phyloP scores from a whole-genome alignment of 2,888 invertebrate species.

The Lycia hirtaria region DNA sequence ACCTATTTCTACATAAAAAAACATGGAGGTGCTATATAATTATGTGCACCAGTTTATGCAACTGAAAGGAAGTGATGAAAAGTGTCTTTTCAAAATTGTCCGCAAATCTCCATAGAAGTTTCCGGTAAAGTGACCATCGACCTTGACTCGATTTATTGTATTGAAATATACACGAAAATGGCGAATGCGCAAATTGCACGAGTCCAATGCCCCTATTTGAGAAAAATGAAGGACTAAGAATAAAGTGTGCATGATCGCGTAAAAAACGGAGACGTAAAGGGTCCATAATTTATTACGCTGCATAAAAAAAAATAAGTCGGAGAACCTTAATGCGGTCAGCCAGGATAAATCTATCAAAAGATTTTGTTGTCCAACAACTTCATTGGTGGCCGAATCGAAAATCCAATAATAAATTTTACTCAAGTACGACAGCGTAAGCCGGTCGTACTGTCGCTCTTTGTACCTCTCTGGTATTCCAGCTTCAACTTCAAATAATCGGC shows the following conservation, averaged over 20 bases:
- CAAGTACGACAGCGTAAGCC: slow-evolving; percentile 85
- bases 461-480: slow-evolving; percentile 80
- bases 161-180: too few species aligned
- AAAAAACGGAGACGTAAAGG: slow-evolving; percentile 62
- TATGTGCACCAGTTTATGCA: too few species aligned
- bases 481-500: slow-evolving; percentile 78
- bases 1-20: too few species aligned
- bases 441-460: slow-evolving; percentile 81
- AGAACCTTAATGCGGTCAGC: slow-evolving; percentile 81
- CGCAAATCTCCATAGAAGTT: too few species aligned
- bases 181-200: too few species aligned
- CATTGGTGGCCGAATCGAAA: slow-evolving; percentile 86
- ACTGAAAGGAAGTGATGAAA: too few species aligned
- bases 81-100: too few species aligned
- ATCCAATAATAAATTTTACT: slow-evolving; percentile 85
- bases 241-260: slow-evolving; percentile 42
- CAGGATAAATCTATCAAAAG: slow-evolving; percentile 85
- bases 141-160: too few species aligned
- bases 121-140: too few species aligned
- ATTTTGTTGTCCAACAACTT: slow-evolving; percentile 85
- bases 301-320: slow-evolving; percentile 81
- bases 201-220: too few species aligned
- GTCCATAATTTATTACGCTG: slow-evolving; percentile 76
- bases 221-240: too few species aligned
- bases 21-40: too few species aligned